Conservation (phyloP, 2,797 vertebrate genomes). For the Alosa sapidissima region DNA sequence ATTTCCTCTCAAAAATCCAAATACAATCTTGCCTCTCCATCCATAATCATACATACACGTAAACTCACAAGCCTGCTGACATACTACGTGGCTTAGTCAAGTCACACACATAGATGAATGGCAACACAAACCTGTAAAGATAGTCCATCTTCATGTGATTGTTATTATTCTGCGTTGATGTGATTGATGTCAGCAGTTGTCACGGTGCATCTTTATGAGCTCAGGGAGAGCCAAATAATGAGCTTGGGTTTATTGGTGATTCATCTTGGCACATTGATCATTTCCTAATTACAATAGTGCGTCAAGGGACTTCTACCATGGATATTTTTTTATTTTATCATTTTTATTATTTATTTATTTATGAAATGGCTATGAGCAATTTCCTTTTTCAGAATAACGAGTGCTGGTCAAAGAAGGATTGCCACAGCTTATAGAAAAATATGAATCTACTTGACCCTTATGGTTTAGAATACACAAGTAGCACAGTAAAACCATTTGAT, state of each 20-base stretch:
- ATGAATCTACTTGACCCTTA: constrained; percentile 5
- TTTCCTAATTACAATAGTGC: constrained; percentile 62
- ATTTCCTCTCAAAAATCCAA: not conserved
- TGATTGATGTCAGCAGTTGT: constrained; percentile 58
- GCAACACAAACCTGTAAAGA: not conserved
- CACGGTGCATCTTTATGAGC: constrained; percentile 56
- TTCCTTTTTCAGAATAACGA: not conserved
- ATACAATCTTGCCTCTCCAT: not conserved
- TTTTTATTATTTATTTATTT: not conserved
- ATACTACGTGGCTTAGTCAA: not conserved
- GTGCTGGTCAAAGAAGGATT: not conserved
- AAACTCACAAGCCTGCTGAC: not conserved
- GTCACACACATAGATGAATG: not conserved
- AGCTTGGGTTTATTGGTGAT: constrained; percentile 64
- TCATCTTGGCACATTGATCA: constrained; percentile 63
- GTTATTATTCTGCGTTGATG: not conserved
- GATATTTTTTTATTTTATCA: not conserved
- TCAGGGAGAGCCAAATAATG: constrained; percentile 57
- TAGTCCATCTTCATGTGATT: not conserved
- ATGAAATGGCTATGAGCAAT: not conserved
- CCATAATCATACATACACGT: not conserved
- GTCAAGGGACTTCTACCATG: not conserved
- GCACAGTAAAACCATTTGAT: not conserved
- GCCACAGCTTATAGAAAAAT: not conserved
- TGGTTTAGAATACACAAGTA: not conserved